Evolutionary conservation across 2,888 invertebrate species (phyloP).

Genomic region (Magallana nippona): DNA sequence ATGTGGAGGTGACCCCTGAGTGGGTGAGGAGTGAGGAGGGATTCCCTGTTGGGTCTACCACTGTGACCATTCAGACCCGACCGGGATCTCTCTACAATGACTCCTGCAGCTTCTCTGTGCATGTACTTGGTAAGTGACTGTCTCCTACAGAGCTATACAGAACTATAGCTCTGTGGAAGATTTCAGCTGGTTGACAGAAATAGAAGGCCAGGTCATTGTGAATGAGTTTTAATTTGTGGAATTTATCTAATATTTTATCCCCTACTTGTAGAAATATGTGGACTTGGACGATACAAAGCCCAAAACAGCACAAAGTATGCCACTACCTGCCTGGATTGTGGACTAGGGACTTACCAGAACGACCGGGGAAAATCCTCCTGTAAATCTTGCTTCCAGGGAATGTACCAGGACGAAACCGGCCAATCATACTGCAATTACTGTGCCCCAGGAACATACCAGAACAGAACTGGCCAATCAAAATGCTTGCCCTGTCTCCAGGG

Average conservation of each 20-base stretch:
- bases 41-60: constrained; percentile 45
- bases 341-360: constrained; percentile 44
- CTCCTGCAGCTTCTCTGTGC: constrained; percentile 38
- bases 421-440: constrained; percentile 39
- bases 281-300: constrained; percentile 38
- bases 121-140: constrained; percentile 36
- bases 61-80: constrained; percentile 12
- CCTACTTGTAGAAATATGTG: constrained; percentile 28
- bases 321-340: constrained; percentile 34
- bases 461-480: constrained; percentile 42
- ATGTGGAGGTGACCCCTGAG: constrained; percentile 33
- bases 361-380: constrained; percentile 32
- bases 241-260: too few species aligned
- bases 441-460: constrained; percentile 44
- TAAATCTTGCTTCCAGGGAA: constrained; percentile 38
- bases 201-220: too few species aligned
- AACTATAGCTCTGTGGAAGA: too few species aligned
- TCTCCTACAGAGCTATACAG: not conserved
- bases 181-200: too few species aligned
- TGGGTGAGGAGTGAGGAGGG: constrained; percentile 39
- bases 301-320: constrained; percentile 4
- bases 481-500: constrained; percentile 41
- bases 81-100: not conserved
- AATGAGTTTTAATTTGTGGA: too few species aligned
- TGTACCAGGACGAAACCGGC: constrained; percentile 40